phyloP scores from a whole-genome alignment of 2,113 vertebrate genomes.

The Platysteira castanea region DNA sequence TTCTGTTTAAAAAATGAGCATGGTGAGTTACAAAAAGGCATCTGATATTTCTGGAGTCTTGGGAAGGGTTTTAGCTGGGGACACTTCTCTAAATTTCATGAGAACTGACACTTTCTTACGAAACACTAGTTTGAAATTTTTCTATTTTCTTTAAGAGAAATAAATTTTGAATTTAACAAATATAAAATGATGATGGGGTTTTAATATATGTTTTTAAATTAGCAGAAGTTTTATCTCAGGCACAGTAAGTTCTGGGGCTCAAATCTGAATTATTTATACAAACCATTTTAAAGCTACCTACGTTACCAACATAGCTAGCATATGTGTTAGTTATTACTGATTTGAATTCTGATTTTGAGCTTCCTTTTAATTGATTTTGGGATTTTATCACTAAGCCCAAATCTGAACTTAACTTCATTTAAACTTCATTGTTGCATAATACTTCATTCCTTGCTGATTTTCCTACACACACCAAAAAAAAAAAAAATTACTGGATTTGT shows the following conservation, averaged over 20 bases:
- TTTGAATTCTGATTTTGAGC: background rate
- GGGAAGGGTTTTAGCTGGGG: background rate
- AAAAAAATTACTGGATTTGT: background rate
- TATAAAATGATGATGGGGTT: background rate
- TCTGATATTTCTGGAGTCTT: background rate
- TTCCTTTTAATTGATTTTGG: background rate
- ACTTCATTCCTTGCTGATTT: background rate
- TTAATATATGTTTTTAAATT: background rate
- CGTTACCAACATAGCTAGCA: accelerated
- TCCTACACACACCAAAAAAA: background rate
- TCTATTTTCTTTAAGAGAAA: background rate
- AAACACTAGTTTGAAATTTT: background rate
- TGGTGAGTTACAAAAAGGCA: background rate
- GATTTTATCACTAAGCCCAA: background rate
- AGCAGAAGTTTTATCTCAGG: background rate
- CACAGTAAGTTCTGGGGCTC: background rate
- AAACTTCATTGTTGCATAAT: background rate
- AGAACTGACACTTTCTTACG: background rate
- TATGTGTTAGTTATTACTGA: background rate
- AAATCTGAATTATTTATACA: background rate
- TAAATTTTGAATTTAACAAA: background rate
- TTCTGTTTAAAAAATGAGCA: background rate
- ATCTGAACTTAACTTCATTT: background rate
- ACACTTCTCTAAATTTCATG: background rate
- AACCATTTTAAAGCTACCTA: background rate